Percentiles rank a stretch among this genome's conserved stretches.
Evolutionary conservation across 2,888 invertebrate genomes (phyloP).

Genomic region (Melanostoma mellinum): DNA sequence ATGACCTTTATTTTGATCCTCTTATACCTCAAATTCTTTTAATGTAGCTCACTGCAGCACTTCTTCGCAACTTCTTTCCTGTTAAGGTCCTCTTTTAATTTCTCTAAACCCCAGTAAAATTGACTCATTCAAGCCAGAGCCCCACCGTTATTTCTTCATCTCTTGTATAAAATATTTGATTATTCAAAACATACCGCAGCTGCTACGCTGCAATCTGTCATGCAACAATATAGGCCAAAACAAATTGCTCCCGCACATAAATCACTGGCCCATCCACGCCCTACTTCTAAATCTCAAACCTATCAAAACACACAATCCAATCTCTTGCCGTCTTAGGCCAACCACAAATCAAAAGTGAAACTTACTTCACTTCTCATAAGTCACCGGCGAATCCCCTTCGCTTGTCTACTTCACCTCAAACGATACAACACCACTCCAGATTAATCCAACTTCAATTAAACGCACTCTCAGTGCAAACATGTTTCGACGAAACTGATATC

Average conservation of each 20-base stretch:
- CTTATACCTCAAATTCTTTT: no score
- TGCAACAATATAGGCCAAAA: slow-evolving; percentile 35
- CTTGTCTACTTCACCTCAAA: slow-evolving; percentile 17
- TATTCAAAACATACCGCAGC: slow-evolving; percentile 4
- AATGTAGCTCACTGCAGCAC: no score
- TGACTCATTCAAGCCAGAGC: no score
- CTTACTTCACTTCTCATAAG: slow-evolving; percentile 61
- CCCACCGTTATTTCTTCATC: slow-evolving; percentile 18
- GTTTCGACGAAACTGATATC: slow-evolving; percentile 23
- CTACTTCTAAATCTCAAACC: slow-evolving; percentile 47
- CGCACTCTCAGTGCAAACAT: slow-evolving; percentile 64
- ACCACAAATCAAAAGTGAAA: slow-evolving; percentile 68
- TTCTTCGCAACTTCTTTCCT: no score
- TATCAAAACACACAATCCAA: slow-evolving; percentile 62
- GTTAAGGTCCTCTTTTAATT: no score
- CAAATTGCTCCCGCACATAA: slow-evolving; percentile 37
- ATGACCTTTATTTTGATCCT: no score
- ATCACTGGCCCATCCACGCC: slow-evolving; percentile 42
- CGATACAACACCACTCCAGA: slow-evolving; percentile 49
- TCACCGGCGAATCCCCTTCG: slow-evolving; percentile 33
- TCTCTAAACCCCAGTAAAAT: no score
- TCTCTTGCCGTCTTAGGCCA: slow-evolving; percentile 42
- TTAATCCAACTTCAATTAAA: slow-evolving; percentile 71
- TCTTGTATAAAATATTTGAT: slow-evolving; percentile 12
- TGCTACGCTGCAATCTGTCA: slow-evolving; percentile 23